Evolutionary conservation across 2,113 vertebrate genomes (phyloP).

Genomic region (Aptenodytes patagonicus): DNA sequence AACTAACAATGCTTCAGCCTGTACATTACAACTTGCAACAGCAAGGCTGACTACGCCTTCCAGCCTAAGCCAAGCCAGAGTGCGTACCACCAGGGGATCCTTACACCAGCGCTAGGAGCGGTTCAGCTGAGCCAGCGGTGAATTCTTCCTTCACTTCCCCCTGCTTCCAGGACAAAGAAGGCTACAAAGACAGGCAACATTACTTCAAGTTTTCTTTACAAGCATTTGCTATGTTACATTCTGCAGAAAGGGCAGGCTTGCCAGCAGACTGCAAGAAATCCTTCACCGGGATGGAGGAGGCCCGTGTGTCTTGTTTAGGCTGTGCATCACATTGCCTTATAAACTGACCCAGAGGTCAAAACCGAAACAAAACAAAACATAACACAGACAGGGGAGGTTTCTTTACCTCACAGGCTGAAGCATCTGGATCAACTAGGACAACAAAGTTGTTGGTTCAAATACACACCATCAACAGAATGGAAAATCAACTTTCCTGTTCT

Average conservation of each 20-base stretch:
- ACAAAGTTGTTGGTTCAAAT: not conserved
- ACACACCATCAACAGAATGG: not conserved
- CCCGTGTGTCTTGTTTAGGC: not conserved
- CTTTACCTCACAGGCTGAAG: not conserved
- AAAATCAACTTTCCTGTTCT: not conserved
- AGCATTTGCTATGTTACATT: not conserved
- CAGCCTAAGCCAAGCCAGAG: not conserved
- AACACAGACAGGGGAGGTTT: not conserved
- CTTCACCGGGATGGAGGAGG: not conserved
- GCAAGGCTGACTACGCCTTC: not conserved
- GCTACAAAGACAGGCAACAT: not conserved
- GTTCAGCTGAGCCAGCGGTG: not conserved
- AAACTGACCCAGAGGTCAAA: not conserved
- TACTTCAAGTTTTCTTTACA: not conserved
- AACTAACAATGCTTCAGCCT: not conserved
- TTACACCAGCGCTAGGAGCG: accelerated
- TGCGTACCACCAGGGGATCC: accelerated
- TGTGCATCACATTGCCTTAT: not conserved
- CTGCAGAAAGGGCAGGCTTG: not conserved
- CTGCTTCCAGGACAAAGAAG: not conserved
- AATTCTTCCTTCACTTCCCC: not conserved
- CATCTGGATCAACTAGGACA: not conserved
- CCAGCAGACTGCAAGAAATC: not conserved
- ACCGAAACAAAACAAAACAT: not conserved
- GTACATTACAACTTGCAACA: not conserved